These are phyloP conservation scores for Crepidodera aurea DNA, from an alignment of 2,888 invertebrate genomes.

Conservation along the genomic window DNA sequence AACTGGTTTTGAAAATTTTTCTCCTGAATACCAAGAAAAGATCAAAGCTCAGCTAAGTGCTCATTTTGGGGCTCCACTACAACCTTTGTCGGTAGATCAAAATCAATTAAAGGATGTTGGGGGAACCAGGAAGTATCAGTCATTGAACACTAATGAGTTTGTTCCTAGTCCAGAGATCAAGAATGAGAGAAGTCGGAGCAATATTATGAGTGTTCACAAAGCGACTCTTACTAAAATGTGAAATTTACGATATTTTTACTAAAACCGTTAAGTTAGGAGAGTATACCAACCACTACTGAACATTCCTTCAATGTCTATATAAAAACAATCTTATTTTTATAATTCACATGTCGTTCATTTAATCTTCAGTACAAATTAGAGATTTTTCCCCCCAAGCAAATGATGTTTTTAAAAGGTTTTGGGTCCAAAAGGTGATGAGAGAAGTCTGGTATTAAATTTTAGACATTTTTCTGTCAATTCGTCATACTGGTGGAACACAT, in stretches of 20 bases:
- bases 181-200: conserved; percentile 31
- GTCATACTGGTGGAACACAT: too few relatives aligned
- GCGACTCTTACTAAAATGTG: conserved; percentile 22
- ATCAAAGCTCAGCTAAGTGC: conserved; percentile 57
- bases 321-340: too few relatives aligned
- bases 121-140: conserved; percentile 18
- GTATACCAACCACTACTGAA: not conserved
- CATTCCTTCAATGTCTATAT: too few relatives aligned
- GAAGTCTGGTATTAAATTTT: too few relatives aligned
- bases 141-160: conserved; percentile 41
- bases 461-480: too few relatives aligned
- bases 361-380: too few relatives aligned
- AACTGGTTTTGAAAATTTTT: conserved; percentile 59
- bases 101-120: conserved; percentile 1
- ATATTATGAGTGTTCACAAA: conserved; percentile 29
- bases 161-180: conserved; percentile 47
- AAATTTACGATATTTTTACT: not conserved
- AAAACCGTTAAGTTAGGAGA: too few relatives aligned
- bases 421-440: too few relatives aligned
- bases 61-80: conserved; percentile 51
- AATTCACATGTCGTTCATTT: too few relatives aligned
- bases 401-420: too few relatives aligned
- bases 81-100: conserved; percentile 29
- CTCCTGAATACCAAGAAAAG: conserved; percentile 58
- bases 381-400: too few relatives aligned